phyloP scores from a whole-genome alignment of 1,140 invertebrate species.

The Anadara kagoshimensis region DNA sequence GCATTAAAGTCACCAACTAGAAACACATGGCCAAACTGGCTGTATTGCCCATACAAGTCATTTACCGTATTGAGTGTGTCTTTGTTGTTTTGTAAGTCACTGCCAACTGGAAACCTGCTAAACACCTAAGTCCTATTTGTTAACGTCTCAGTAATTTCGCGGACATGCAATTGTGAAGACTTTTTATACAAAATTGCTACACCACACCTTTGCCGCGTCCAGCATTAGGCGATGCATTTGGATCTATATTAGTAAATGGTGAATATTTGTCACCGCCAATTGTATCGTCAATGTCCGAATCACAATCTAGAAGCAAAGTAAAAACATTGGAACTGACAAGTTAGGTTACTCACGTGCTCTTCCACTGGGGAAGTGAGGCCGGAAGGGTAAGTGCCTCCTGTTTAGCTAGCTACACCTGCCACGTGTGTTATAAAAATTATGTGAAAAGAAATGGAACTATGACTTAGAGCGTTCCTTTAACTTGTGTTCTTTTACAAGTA shows the following conservation, averaged over 20 bases:
- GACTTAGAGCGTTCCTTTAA: background rate
- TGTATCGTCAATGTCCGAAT: background rate
- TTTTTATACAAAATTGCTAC: background rate
- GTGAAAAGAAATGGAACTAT: too few species aligned
- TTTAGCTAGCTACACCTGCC: too few species aligned
- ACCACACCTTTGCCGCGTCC: background rate
- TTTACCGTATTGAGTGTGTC: background rate
- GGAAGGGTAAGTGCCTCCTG: too few species aligned
- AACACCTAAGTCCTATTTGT: background rate
- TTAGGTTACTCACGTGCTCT: too few species aligned
- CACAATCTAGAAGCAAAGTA: too few species aligned
- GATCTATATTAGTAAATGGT: background rate
- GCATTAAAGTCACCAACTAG: slow-evolving; percentile 4
- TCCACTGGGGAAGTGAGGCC: too few species aligned
- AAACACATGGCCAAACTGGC: background rate
- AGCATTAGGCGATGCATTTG: too few species aligned
- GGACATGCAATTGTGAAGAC: background rate
- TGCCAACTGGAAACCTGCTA: background rate
- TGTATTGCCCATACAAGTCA: background rate
- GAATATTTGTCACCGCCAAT: background rate
- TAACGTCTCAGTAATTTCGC: background rate
- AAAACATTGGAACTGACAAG: too few species aligned
- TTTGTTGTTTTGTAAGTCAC: background rate
- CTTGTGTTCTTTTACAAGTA: background rate
- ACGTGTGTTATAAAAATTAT: too few species aligned